Conservation (phyloP, 2,113 vertebrate genomes). For the Grallaria varia region DNA sequence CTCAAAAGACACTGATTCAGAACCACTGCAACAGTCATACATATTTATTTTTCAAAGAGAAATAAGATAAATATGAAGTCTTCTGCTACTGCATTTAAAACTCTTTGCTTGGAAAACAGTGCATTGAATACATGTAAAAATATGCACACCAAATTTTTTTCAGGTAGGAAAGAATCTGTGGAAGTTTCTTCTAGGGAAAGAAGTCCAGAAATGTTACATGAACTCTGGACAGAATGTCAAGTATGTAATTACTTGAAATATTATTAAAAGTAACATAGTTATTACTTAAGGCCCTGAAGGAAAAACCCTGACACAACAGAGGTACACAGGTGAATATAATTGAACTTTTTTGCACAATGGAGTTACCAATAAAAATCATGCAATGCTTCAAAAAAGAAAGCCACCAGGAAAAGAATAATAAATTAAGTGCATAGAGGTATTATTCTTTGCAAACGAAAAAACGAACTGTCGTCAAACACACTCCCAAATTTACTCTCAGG, state of each 20-base stretch:
- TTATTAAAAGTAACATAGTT: background rate
- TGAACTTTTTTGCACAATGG: background rate
- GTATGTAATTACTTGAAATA: background rate
- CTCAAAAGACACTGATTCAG: background rate
- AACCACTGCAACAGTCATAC: background rate
- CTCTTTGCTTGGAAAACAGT: background rate
- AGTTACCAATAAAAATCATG: background rate
- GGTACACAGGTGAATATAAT: background rate
- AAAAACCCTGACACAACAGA: background rate
- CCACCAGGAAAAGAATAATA: background rate
- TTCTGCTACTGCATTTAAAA: background rate
- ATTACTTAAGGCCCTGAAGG: background rate
- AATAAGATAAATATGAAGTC: background rate
- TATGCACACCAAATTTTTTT: background rate
- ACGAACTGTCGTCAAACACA: background rate
- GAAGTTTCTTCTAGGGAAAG: background rate
- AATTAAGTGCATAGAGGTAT: background rate
- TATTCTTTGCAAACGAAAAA: background rate
- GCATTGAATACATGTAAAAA: background rate
- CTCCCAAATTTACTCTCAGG: background rate
- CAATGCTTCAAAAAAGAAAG: background rate
- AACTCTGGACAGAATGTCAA: background rate
- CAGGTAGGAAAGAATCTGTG: background rate
- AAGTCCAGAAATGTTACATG: background rate
- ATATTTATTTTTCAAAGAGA: background rate